Conservation (phyloP, 2,797 vertebrate species). For the Echeneis naucrates region DNA sequence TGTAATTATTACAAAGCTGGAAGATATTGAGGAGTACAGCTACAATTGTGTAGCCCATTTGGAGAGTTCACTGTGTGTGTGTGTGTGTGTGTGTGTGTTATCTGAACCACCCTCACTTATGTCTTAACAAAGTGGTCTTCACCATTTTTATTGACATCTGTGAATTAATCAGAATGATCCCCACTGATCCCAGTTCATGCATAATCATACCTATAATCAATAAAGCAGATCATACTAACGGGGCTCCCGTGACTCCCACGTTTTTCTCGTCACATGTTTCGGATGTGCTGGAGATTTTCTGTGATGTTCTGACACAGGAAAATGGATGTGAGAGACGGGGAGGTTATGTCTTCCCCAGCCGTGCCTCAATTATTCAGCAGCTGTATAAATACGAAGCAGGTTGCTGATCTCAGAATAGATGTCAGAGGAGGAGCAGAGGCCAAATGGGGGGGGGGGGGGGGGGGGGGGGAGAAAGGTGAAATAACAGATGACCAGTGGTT, state of each 20-base stretch:
- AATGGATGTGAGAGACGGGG: slow-evolving; percentile 18
- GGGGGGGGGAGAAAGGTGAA: neutral
- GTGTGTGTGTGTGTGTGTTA: slow-evolving; percentile 35
- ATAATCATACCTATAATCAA: slow-evolving; percentile 64
- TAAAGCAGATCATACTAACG: slow-evolving; percentile 60
- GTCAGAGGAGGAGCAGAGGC: slow-evolving; percentile 29
- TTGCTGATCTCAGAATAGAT: slow-evolving; percentile 62
- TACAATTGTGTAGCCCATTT: slow-evolving; percentile 41
- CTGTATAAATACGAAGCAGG: slow-evolving; percentile 74
- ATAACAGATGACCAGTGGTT: slow-evolving; percentile 43
- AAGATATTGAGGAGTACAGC: slow-evolving; percentile 68
- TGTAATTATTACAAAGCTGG: slow-evolving; percentile 75
- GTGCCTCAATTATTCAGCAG: slow-evolving; percentile 79
- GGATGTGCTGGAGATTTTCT: neutral
- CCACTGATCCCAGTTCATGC: slow-evolving; percentile 39
- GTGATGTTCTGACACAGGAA: slow-evolving; percentile 18
- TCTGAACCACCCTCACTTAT: slow-evolving; percentile 36
- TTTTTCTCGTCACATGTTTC: neutral
- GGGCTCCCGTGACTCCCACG: neutral
- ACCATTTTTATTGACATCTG: slow-evolving; percentile 34
- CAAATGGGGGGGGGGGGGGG: slow-evolving; percentile 10
- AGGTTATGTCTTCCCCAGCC: slow-evolving; percentile 59
- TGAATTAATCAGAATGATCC: slow-evolving; percentile 37
- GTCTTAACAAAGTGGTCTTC: slow-evolving; percentile 32
- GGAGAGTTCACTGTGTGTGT: slow-evolving; percentile 39